Percentiles rank a stretch among this genome's conserved stretches.
Conservation (phyloP, 2,113 vertebrate species). For the Microcebus lehilahytsara region DNA sequence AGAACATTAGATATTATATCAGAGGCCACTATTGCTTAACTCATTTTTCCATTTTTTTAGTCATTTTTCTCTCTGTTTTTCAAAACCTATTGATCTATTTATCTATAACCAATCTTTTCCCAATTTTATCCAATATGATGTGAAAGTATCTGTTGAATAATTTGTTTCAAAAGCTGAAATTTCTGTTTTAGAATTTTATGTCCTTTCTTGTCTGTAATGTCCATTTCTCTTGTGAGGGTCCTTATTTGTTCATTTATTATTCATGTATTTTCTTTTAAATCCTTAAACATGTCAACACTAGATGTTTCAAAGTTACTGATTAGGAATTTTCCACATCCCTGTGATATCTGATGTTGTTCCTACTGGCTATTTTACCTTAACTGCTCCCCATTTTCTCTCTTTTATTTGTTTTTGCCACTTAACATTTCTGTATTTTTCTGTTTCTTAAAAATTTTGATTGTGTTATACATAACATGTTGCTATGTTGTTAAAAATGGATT, state of each 20-base stretch:
- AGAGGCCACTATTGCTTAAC: background rate
- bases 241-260: background rate
- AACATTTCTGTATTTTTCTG: background rate
- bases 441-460: background rate
- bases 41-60: background rate
- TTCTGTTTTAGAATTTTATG: background rate
- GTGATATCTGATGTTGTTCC: background rate
- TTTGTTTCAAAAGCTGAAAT: background rate
- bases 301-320: background rate
- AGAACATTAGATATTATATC: background rate
- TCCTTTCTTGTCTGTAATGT: background rate
- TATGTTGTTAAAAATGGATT: background rate
- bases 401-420: background rate
- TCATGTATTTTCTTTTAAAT: background rate
- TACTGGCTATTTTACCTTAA: background rate
- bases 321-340: background rate
- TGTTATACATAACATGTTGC: background rate
- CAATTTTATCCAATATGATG: background rate
- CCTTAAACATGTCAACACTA: background rate
- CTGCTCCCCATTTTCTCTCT: background rate
- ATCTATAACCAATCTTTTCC: background rate
- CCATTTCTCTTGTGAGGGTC: background rate
- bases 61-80: background rate
- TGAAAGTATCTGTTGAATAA: background rate
- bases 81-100: background rate